These are phyloP conservation scores for Stenotaenia linearis DNA, from an alignment of 2,888 invertebrate genomes.

Conservation along the genomic window DNA sequence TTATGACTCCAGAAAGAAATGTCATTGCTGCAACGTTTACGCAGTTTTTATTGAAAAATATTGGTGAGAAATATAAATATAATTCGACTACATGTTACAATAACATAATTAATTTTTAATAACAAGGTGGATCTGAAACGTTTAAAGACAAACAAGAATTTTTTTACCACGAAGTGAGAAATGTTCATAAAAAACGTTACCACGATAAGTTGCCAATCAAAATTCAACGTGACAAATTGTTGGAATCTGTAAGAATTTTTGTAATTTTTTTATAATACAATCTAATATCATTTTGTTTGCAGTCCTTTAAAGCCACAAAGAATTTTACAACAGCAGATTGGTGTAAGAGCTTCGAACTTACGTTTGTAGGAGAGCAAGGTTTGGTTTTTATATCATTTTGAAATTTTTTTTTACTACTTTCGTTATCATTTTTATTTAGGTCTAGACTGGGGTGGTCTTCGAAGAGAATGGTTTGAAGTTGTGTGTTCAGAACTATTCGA, in stretches of 20 bases:
- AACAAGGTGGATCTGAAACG: conserved; percentile 87
- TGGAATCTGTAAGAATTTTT: conserved; percentile 61
- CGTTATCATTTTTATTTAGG: conserved; percentile 52
- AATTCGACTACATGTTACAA: no score
- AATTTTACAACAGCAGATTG: conserved; percentile 82
- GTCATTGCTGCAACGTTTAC: conserved; percentile 90
- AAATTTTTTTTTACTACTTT: neutral
- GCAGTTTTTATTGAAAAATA: conserved; percentile 82
- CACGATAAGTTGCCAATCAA: conserved; percentile 79
- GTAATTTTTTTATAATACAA: neutral
- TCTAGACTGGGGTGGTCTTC: conserved; percentile 88
- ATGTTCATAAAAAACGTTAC: conserved; percentile 77
- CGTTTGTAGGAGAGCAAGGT: conserved; percentile 92
- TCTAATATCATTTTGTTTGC: conserved; percentile 38
- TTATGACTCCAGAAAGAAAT: conserved; percentile 77
- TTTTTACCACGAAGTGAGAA: conserved; percentile 74
- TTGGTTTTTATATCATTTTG: conserved; percentile 34
- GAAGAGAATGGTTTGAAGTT: conserved; percentile 91
- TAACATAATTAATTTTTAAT: no score
- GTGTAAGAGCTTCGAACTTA: conserved; percentile 90
- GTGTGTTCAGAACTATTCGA: conserved; percentile 83
- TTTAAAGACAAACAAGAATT: conserved; percentile 70
- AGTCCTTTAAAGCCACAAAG: conserved; percentile 76
- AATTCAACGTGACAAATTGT: conserved; percentile 70
- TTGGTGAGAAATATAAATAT: no score